A percentile compares a stretch with the other conserved stretches of the same genome.
Evolutionary conservation across 2,113 vertebrate species (phyloP).

Genomic region (Burhinus bistriatus): DNA sequence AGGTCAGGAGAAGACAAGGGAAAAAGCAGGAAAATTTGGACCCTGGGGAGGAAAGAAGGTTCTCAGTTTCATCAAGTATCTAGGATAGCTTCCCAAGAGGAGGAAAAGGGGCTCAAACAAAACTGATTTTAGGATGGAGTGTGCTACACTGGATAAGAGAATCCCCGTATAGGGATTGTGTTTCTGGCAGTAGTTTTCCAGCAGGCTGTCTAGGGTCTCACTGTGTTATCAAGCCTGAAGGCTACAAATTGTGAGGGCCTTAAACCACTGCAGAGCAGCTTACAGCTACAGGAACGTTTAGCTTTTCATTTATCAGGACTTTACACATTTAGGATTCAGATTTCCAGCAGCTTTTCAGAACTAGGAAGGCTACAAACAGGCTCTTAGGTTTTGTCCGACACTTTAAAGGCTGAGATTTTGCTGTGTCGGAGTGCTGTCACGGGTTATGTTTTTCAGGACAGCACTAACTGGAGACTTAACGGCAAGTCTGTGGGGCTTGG

Average conservation of each 20-base stretch:
- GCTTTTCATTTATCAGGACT: constrained; percentile 35
- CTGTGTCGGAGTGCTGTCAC: neutral
- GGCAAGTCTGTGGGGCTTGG: neutral
- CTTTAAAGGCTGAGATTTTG: neutral
- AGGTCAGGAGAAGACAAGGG: neutral
- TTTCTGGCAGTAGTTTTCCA: neutral
- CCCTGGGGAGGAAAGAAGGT: neutral
- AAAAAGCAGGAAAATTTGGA: neutral
- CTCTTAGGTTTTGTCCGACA: neutral
- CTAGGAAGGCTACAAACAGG: neutral
- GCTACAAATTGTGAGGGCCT: neutral
- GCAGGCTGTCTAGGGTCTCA: neutral
- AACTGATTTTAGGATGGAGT: neutral
- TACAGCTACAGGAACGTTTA: neutral
- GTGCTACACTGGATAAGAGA: neutral
- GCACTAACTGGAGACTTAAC: neutral
- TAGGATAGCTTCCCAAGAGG: neutral
- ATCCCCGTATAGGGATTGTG: neutral
- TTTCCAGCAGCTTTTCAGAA: constrained; percentile 7
- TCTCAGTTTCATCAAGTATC: neutral
- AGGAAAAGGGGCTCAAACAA: neutral
- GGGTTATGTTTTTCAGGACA: neutral
- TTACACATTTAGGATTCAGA: constrained; percentile 29
- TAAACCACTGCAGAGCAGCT: constrained; percentile 38
- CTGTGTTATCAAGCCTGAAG: neutral